Percentiles rank a stretch among this genome's conserved stretches.
phyloP scores from a whole-genome alignment of 2,113 vertebrate species.

The Alexandromys fortis region DNA sequence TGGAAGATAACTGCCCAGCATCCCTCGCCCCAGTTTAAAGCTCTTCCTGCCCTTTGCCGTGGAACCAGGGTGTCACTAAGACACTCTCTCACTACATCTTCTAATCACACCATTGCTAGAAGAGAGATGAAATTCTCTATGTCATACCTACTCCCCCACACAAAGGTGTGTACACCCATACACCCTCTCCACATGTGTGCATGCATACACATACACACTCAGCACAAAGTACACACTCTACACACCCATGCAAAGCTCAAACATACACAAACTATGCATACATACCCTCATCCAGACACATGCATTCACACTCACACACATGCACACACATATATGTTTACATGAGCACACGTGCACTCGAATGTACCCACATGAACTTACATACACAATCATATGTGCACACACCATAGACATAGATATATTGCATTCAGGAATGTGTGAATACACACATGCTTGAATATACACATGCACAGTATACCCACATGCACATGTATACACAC shows the following conservation, averaged over 20 bases:
- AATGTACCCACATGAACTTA: not conserved
- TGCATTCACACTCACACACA: not conserved
- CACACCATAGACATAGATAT: not conserved
- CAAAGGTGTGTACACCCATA: not conserved
- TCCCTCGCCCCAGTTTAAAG: not conserved
- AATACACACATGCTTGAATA: not conserved
- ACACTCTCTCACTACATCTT: not conserved
- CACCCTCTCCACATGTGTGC: not conserved
- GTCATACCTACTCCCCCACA: not conserved
- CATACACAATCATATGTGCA: not conserved
- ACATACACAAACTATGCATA: not conserved
- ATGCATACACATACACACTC: not conserved
- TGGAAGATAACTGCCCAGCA: rapidly evolving
- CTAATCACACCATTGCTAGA: not conserved
- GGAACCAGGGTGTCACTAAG: rapidly evolving
- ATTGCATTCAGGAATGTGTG: not conserved
- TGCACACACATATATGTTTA: not conserved
- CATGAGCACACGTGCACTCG: not conserved
- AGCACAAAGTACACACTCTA: not conserved
- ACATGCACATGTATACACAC: too few species aligned
- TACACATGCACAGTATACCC: not conserved
- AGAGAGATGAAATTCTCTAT: not conserved
- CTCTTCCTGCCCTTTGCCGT: rapidly evolving
- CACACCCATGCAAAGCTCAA: not conserved
- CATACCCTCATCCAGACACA: too few species aligned